Percentiles rank a stretch among this genome's conserved stretches.
These are phyloP conservation scores for Rhinella marina DNA, from an alignment of 2,797 vertebrate genomes.

Conservation along the genomic window DNA sequence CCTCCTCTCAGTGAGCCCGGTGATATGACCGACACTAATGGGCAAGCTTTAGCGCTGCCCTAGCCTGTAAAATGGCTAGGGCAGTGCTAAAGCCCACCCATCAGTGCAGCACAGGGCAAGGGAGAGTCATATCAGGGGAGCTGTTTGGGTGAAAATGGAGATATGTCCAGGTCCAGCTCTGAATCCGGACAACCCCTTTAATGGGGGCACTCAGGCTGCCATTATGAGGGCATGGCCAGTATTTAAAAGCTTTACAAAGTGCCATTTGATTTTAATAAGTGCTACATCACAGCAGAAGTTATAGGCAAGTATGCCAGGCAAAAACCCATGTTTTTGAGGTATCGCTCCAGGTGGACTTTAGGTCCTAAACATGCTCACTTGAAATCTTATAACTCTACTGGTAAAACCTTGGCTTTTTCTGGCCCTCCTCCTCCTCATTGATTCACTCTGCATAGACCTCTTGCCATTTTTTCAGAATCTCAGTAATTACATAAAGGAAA, in stretches of 20 bases:
- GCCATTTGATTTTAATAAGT: neutral
- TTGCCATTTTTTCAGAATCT: neutral
- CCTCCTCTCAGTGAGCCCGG: too few species aligned
- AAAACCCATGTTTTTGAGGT: neutral
- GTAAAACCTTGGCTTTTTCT: neutral
- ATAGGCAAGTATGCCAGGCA: neutral
- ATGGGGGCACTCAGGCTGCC: neutral
- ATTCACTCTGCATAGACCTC: neutral
- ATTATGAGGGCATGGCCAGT: neutral
- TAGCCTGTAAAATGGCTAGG: too few species aligned
- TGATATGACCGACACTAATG: too few species aligned
- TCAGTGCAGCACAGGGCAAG: too few species aligned
- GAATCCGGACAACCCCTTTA: too few species aligned
- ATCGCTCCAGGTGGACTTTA: neutral
- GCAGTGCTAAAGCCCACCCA: too few species aligned
- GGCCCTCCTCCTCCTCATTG: neutral
- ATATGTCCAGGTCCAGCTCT: too few species aligned
- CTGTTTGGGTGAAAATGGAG: too few species aligned
- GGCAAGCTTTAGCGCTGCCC: too few species aligned
- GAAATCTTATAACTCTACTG: neutral
- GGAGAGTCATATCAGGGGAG: too few species aligned
- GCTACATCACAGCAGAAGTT: neutral
- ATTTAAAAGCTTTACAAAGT: neutral
- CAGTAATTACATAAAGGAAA: constrained; percentile 24
- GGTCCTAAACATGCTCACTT: neutral